These are phyloP conservation scores for Eupithecia subfuscata DNA, from an alignment of 2,888 invertebrate species.

Conservation along the genomic window DNA sequence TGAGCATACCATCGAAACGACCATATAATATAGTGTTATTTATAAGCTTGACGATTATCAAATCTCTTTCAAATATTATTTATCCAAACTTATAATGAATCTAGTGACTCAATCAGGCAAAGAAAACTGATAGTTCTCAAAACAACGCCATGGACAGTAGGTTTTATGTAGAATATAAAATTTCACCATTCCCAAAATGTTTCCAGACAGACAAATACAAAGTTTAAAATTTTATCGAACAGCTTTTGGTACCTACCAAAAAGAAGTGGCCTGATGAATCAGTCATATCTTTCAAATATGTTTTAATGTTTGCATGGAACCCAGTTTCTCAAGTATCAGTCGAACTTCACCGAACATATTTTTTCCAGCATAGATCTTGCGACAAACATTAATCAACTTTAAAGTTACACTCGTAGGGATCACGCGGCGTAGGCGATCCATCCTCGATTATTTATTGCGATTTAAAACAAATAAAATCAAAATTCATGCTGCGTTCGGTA, in stretches of 20 bases:
- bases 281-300: too few species aligned
- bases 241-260: background rate
- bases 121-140: background rate
- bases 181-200: background rate
- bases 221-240: background rate
- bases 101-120: background rate
- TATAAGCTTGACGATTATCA: background rate
- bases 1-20: too few species aligned
- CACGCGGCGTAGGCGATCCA: conserved; percentile 63
- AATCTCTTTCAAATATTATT: background rate
- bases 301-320: background rate
- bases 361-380: conserved; percentile 50
- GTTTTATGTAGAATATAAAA: background rate
- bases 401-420: conserved; percentile 63
- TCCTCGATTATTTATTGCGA: conserved; percentile 66
- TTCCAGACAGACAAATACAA: background rate
- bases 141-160: background rate
- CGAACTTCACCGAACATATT: background rate
- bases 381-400: conserved; percentile 72
- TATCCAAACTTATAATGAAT: too few species aligned
- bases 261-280: background rate
- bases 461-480: conserved; percentile 75
- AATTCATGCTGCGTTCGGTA: conserved; percentile 61
- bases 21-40: too few species aligned
- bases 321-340: background rate